Conservation (phyloP, 2,797 vertebrate genomes). For the Fundulus diaphanus region DNA sequence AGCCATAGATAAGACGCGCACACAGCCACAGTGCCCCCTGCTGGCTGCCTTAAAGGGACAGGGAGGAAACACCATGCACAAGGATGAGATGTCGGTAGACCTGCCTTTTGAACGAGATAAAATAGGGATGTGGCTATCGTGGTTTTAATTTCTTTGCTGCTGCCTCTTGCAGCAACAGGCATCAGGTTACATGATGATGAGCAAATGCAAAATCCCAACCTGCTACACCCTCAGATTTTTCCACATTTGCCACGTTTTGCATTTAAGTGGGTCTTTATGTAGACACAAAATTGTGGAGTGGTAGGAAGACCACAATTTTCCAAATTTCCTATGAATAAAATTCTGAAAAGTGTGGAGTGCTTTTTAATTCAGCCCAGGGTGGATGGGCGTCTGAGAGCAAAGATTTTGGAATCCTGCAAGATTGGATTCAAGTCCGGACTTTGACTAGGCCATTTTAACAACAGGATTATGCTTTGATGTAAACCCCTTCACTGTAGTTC, state of each 20-base stretch:
- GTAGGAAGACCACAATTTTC: not conserved
- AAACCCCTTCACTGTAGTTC: too few relatives aligned
- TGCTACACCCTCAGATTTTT: not conserved
- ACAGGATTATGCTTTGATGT: too few relatives aligned
- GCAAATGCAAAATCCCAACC: not conserved
- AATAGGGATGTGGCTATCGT: constrained; percentile 3
- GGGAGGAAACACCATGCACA: constrained; percentile 61
- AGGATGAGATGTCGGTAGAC: not conserved
- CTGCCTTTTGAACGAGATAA: not conserved
- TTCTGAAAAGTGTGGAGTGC: not conserved
- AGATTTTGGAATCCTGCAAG: not conserved
- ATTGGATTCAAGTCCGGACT: too few relatives aligned
- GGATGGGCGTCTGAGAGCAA: not conserved
- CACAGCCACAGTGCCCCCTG: constrained; percentile 84
- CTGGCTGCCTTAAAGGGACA: constrained; percentile 64
- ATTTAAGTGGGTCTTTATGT: not conserved
- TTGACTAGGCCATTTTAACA: too few relatives aligned
- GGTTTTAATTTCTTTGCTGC: not conserved
- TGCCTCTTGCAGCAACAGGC: not conserved
- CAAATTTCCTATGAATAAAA: not conserved
- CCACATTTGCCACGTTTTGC: not conserved
- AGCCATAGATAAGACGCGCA: constrained; percentile 12
- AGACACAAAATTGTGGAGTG: not conserved
- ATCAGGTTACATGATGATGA: not conserved
- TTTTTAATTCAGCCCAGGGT: not conserved